These are phyloP conservation scores for Cenopis cana DNA, from an alignment of 2,888 invertebrate genomes.

Conservation along the genomic window DNA sequence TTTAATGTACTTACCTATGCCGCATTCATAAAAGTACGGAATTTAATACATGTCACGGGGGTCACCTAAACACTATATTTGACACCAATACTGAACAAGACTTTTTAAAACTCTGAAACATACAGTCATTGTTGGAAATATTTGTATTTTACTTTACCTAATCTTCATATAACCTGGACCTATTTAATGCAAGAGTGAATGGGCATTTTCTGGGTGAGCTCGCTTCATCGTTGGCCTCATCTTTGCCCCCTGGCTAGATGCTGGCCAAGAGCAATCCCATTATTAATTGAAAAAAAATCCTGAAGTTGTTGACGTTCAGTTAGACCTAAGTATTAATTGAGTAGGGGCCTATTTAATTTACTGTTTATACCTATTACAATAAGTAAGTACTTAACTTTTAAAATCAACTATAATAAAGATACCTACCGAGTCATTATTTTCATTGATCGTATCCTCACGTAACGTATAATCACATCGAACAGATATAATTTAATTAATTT, in stretches of 20 bases:
- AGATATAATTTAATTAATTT: not conserved
- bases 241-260: too few species aligned
- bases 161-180: too few species aligned
- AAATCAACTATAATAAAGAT: not conserved
- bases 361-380: too few species aligned
- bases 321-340: not conserved
- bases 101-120: too few species aligned
- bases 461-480: not conserved
- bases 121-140: not conserved
- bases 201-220: too few species aligned
- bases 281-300: too few species aligned
- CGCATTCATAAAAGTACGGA: conserved; percentile 39
- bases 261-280: too few species aligned
- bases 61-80: conserved; percentile 15
- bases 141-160: not conserved
- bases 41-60: conserved; percentile 37
- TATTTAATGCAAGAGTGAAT: too few species aligned
- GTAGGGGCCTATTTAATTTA: too few species aligned
- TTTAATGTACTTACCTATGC: conserved; percentile 5
- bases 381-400: not conserved
- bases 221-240: too few species aligned
- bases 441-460: not conserved
- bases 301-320: not conserved
- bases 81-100: not conserved
- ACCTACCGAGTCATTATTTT: not conserved